Conservation (phyloP, 2,888 invertebrate species). For the Cataglyphis altisquamis region DNA sequence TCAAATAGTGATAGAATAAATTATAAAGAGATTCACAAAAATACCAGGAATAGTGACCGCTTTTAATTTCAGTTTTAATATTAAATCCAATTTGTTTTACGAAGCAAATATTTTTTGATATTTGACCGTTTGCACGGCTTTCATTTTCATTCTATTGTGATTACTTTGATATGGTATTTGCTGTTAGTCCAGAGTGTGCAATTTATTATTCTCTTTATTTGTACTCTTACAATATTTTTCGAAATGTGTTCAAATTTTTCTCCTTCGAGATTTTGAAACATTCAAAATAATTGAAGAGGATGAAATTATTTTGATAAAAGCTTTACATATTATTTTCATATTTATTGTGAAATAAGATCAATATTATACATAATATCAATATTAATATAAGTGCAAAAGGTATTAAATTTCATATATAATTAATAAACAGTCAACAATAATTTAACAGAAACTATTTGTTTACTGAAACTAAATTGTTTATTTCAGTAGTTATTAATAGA, state of each 20-base stretch:
- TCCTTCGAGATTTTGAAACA: background rate
- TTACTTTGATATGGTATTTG: conserved; percentile 25
- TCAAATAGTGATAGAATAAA: background rate
- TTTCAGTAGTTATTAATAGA: background rate
- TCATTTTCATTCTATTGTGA: conserved; percentile 32
- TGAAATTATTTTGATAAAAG: background rate
- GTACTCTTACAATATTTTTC: conserved; percentile 1
- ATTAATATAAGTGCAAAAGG: background rate
- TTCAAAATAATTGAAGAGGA: background rate
- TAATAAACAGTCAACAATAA: background rate
- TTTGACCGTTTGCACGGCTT: conserved; percentile 20
- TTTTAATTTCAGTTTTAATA: conserved; percentile 31
- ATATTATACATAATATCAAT: background rate
- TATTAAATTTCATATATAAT: background rate
- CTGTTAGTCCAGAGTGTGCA: conserved; percentile 12
- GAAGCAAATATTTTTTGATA: conserved; percentile 47
- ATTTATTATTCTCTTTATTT: conserved; percentile 20
- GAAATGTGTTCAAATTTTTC: background rate
- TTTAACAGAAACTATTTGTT: background rate
- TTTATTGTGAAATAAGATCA: background rate
- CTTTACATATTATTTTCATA: background rate
- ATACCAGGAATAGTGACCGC: background rate
- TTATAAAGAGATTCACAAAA: conserved; percentile 24
- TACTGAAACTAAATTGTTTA: background rate
- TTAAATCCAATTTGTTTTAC: conserved; percentile 34